Conservation (phyloP, 2,797 vertebrate species). For the Danionella dracula region DNA sequence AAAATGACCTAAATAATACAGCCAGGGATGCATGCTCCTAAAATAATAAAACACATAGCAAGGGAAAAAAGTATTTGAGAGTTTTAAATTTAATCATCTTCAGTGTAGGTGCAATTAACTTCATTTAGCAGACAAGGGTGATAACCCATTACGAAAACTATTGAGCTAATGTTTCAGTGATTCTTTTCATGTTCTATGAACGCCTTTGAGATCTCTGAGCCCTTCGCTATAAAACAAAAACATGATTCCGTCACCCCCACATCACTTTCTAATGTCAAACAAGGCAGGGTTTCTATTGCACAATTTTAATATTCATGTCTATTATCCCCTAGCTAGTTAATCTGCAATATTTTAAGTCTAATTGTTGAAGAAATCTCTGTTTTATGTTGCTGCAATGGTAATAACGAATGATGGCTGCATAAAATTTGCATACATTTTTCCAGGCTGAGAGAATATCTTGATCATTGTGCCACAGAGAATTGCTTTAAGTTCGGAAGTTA, state of each 20-base stretch:
- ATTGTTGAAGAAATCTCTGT: conserved; percentile 88
- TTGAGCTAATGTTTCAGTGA: not conserved
- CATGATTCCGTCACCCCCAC: conserved; percentile 57
- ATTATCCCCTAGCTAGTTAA: conserved; percentile 83
- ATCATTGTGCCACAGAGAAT: conserved; percentile 89
- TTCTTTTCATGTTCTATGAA: conserved; percentile 5
- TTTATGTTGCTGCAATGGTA: conserved; percentile 84
- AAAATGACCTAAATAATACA: no score
- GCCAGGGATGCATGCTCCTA: no score
- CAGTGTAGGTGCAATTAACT: not conserved
- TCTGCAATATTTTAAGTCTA: conserved; percentile 84
- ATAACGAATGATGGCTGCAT: conserved; percentile 93
- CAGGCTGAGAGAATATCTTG: conserved; percentile 84
- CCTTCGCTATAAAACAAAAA: conserved; percentile 63
- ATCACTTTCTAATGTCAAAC: conserved; percentile 62
- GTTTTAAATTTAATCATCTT: conserved; percentile 17
- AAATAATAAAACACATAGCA: conserved; percentile 5
- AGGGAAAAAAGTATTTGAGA: conserved; percentile 2
- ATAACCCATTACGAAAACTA: conserved; percentile 20
- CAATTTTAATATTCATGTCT: conserved; percentile 62
- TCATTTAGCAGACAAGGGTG: conserved; percentile 1
- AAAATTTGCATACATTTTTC: conserved; percentile 96
- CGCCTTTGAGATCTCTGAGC: conserved; percentile 1
- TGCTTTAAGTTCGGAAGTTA: conserved; percentile 92
- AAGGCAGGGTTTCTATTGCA: conserved; percentile 71